These are phyloP conservation scores for Hyposmocoma kahamanoa DNA, from an alignment of 1,140 invertebrate genomes.

Conservation along the genomic window DNA sequence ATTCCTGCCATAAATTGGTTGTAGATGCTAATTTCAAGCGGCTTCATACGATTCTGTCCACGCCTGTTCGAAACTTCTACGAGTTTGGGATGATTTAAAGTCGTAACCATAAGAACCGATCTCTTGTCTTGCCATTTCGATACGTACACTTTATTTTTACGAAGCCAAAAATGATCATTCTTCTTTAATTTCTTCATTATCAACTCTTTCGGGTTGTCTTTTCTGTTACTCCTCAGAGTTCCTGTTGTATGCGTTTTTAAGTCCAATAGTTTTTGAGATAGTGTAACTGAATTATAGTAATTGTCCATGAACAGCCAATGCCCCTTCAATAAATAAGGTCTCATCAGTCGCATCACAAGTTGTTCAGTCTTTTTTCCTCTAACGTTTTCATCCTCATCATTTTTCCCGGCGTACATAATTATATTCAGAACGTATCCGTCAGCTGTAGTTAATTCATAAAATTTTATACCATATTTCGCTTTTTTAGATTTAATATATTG, in stretches of 20 bases:
- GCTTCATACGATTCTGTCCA: neutral
- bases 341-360: neutral
- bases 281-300: neutral
- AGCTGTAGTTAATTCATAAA: slow-evolving; percentile 23
- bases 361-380: neutral
- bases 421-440: slow-evolving; percentile 2
- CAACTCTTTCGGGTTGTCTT: neutral
- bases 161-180: neutral
- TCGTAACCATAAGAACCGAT: neutral
- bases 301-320: slow-evolving; percentile 1
- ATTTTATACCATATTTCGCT: slow-evolving; percentile 43
- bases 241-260: neutral
- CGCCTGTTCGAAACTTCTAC: neutral
- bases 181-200: neutral
- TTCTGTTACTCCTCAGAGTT: neutral
- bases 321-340: slow-evolving; percentile 1
- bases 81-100: neutral
- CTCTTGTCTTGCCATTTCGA: neutral
- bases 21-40: neutral
- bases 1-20: neutral
- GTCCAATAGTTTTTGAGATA: neutral
- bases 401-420: neutral
- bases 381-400: neutral
- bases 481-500: slow-evolving; percentile 45
- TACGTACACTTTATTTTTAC: neutral